Conservation (phyloP, 2,797 vertebrate species). For the Nyctibius grandis region DNA sequence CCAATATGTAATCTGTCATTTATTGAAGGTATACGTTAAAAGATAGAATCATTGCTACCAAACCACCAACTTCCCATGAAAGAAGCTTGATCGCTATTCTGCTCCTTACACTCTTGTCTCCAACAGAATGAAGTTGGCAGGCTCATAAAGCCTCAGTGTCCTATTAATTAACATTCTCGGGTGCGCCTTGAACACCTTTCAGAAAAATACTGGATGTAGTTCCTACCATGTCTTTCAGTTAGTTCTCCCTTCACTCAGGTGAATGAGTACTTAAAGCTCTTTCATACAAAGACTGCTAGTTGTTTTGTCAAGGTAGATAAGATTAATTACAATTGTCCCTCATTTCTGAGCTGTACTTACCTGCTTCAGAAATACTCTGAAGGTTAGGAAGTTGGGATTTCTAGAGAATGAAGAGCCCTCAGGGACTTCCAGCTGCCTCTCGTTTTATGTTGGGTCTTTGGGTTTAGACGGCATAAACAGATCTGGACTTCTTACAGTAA, state of each 20-base stretch:
- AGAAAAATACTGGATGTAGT: not conserved
- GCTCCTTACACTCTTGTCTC: not conserved
- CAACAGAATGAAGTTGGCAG: not conserved
- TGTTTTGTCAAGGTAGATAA: not conserved
- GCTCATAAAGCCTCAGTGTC: not conserved
- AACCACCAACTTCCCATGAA: not conserved
- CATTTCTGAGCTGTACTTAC: not conserved
- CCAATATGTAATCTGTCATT: constrained; percentile 3
- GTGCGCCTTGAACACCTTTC: not conserved
- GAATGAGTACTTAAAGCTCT: not conserved
- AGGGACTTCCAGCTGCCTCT: not conserved
- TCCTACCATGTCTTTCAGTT: not conserved
- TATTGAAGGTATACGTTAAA: not conserved
- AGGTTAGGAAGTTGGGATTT: not conserved
- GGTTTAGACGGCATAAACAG: not conserved
- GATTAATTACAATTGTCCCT: not conserved
- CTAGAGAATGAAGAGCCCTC: not conserved
- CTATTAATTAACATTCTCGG: not conserved
- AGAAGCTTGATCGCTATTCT: not conserved
- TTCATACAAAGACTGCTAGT: not conserved
- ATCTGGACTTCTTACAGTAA: not conserved
- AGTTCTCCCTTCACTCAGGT: not conserved
- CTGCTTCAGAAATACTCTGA: not conserved
- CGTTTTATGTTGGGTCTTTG: not conserved
- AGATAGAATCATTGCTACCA: not conserved